These are phyloP conservation scores for Drosophila antonietae DNA, from an alignment of 2,888 invertebrate genomes.

Conservation along the genomic window DNA sequence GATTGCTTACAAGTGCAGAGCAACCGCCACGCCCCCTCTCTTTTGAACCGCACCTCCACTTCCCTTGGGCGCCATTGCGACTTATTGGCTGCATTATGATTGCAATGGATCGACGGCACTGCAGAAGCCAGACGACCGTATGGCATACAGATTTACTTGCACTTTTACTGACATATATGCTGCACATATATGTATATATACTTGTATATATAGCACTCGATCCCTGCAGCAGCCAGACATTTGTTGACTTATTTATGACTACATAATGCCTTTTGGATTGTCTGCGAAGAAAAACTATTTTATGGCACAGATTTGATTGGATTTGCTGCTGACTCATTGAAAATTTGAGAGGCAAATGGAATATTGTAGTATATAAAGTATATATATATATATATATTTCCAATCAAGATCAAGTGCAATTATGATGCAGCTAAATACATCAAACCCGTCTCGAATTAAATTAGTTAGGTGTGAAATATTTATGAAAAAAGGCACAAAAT, in stretches of 20 bases:
- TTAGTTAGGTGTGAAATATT: constrained; percentile 10
- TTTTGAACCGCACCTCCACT: background rate
- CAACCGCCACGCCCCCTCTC: background rate
- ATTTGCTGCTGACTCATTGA: constrained; percentile 28
- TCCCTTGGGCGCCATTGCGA: constrained; percentile 48
- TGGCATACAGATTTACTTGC: constrained; percentile 1
- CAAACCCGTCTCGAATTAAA: background rate
- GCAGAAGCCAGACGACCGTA: constrained; percentile 30
- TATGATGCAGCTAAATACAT: constrained; percentile 10
- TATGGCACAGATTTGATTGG: constrained; percentile 27
- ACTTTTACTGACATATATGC: background rate
- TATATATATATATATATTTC: background rate
- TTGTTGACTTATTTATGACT: constrained; percentile 51
- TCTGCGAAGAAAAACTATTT: constrained; percentile 41
- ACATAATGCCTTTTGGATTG: constrained; percentile 11
- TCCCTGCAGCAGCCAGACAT: constrained; percentile 13
- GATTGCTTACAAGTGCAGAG: constrained; percentile 72
- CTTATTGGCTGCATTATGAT: constrained; percentile 59
- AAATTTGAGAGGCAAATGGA: background rate
- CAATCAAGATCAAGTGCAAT: constrained; percentile 1
- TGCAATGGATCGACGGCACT: constrained; percentile 33
- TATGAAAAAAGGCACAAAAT: background rate
- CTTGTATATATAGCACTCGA: constrained; percentile 4
- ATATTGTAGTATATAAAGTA: background rate
- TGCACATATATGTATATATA: background rate